These are phyloP conservation scores for Drosophila robusta DNA, from an alignment of 2,888 invertebrate genomes.

Conservation along the genomic window DNA sequence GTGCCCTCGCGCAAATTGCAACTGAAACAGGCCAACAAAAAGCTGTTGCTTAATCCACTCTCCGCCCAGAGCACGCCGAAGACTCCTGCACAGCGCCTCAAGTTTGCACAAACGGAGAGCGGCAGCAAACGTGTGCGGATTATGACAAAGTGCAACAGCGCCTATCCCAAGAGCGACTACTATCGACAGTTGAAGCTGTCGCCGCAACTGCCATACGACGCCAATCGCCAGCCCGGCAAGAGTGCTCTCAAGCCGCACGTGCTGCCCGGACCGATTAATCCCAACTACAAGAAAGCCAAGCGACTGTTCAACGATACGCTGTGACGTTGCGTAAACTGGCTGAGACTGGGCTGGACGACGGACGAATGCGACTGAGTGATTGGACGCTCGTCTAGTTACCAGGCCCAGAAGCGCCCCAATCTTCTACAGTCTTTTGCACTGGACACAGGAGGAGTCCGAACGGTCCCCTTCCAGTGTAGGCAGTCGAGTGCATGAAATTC, in stretches of 20 bases:
- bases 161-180: constrained; percentile 91
- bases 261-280: constrained; percentile 90
- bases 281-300: constrained; percentile 84
- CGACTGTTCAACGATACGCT: constrained; percentile 76
- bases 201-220: constrained; percentile 91
- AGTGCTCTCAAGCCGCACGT: constrained; percentile 90
- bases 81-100: constrained; percentile 38
- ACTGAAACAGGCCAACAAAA: constrained; percentile 77
- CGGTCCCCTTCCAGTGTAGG: constrained; percentile 6
- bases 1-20: constrained; percentile 81
- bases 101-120: constrained; percentile 31
- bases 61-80: constrained; percentile 34
- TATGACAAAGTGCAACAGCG: constrained; percentile 89
- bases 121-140: constrained; percentile 91
- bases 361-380: constrained; percentile 13
- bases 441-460: not conserved
- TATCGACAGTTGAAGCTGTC: constrained; percentile 89
- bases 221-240: constrained; percentile 88
- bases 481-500: constrained; percentile 19
- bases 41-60: constrained; percentile 62
- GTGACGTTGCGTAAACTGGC: constrained; percentile 66
- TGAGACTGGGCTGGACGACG: constrained; percentile 30
- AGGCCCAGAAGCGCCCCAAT: not conserved
- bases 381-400: not conserved
- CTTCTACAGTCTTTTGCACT: not conserved